Conservation (phyloP, 2,113 vertebrate genomes). For the Rhinoderma darwinii region DNA sequence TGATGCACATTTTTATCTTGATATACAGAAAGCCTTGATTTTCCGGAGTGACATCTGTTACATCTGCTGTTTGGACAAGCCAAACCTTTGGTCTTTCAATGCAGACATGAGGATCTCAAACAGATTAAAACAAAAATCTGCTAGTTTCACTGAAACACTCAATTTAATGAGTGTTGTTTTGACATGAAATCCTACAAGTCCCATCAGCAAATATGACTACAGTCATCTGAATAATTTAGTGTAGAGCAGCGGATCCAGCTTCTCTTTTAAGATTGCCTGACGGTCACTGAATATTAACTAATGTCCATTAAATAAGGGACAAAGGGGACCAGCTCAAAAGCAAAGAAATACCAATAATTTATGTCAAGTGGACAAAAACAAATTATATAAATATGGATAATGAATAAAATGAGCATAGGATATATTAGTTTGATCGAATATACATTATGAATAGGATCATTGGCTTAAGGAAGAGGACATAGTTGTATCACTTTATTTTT, state of each 20-base stretch:
- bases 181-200: slow-evolving; percentile 35
- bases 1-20: background rate
- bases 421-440: no score
- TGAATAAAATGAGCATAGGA: no score
- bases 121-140: slow-evolving; percentile 39
- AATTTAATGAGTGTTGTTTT: slow-evolving; percentile 58
- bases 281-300: slow-evolving; percentile 63
- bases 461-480: no score
- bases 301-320: slow-evolving; percentile 24
- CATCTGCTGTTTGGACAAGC: slow-evolving; percentile 11
- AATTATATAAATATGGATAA: no score
- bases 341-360: background rate
- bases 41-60: slow-evolving; percentile 38
- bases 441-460: no score
- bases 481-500: no score
- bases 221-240: slow-evolving; percentile 70
- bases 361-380: background rate
- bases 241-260: slow-evolving; percentile 8
- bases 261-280: slow-evolving; percentile 34
- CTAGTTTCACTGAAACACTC: slow-evolving; percentile 45
- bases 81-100: background rate
- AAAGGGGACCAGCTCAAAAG: background rate
- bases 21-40: slow-evolving; percentile 19
- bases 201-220: slow-evolving; percentile 57
- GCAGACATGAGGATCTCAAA: background rate